A percentile compares a stretch with the other conserved stretches of the same genome.
Conservation (phyloP, 2,113 vertebrate species). For the Paraplagusia blochii region DNA sequence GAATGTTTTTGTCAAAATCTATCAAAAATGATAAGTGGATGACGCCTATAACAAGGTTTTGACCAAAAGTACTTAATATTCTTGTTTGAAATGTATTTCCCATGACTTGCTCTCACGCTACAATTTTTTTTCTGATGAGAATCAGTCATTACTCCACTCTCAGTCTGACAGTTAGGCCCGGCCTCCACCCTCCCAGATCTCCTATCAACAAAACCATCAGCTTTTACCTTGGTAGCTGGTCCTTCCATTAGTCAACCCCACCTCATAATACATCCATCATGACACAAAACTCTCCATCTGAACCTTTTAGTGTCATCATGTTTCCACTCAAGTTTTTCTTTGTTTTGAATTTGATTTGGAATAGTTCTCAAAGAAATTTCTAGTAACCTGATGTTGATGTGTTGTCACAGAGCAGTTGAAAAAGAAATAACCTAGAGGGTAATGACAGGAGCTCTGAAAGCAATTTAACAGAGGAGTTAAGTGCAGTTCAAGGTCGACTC, state of each 20-base stretch:
- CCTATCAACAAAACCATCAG: conserved; percentile 34
- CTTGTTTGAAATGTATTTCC: too few relatives aligned
- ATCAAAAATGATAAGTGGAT: too few relatives aligned
- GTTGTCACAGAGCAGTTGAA: neutral
- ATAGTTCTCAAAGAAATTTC: conserved; percentile 3
- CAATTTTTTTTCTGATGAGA: conserved; percentile 14
- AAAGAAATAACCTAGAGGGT: too few relatives aligned
- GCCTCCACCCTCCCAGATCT: neutral
- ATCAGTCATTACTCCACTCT: conserved; percentile 40
- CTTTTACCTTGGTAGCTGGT: conserved; percentile 48
- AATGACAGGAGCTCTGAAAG: too few relatives aligned
- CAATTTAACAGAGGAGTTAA: too few relatives aligned
- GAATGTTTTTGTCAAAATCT: too few relatives aligned
- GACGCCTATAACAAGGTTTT: too few relatives aligned
- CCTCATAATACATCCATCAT: conserved; percentile 19
- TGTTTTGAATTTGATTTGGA: neutral
- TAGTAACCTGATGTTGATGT: conserved; percentile 8
- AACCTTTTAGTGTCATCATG: conserved; percentile 18
- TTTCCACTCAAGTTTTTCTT: conserved; percentile 16
- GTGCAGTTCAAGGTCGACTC: too few relatives aligned
- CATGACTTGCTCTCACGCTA: too few relatives aligned
- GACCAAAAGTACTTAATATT: too few relatives aligned
- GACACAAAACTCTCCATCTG: conserved; percentile 20
- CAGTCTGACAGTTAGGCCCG: conserved; percentile 14
- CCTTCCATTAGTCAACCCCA: conserved; percentile 54